These are phyloP conservation scores for Fabriciana adippe DNA, from an alignment of 2,888 invertebrate genomes.

Conservation along the genomic window DNA sequence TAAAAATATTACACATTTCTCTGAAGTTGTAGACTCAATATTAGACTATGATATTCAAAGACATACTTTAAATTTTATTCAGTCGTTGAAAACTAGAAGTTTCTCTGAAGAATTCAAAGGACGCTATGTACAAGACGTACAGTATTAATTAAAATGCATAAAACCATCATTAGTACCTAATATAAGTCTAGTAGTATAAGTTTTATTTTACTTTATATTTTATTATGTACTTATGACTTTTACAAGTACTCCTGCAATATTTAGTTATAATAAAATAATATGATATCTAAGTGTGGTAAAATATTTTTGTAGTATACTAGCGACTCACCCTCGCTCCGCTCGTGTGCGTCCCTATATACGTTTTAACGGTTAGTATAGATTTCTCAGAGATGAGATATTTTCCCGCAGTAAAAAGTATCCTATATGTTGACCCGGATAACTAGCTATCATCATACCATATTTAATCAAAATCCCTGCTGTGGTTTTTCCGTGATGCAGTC, in stretches of 20 bases:
- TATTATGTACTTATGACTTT: not conserved
- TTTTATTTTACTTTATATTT: not conserved
- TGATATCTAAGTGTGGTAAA: not conserved
- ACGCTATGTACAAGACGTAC: not conserved
- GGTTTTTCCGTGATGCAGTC: too few species aligned
- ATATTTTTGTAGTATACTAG: too few species aligned
- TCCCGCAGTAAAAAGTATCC: too few species aligned
- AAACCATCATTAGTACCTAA: too few species aligned
- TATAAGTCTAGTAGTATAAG: not conserved
- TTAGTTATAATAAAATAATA: not conserved
- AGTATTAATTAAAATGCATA: too few species aligned
- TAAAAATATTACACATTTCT: not conserved
- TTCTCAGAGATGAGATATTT: too few species aligned
- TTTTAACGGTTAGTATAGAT: too few species aligned
- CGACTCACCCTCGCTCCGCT: too few species aligned
- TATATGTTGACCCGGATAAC: too few species aligned
- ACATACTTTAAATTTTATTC: slow-evolving; percentile 10
- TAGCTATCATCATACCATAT: too few species aligned
- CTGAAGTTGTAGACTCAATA: not conserved
- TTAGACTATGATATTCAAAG: not conserved
- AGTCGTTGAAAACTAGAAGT: not conserved
- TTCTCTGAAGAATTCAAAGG: slow-evolving; percentile 7
- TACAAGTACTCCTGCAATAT: not conserved
- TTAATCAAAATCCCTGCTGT: too few species aligned
- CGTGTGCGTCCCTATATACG: too few species aligned